These are phyloP conservation scores for Polylopha cassiicola DNA, from an alignment of 2,888 invertebrate species.

Conservation along the genomic window DNA sequence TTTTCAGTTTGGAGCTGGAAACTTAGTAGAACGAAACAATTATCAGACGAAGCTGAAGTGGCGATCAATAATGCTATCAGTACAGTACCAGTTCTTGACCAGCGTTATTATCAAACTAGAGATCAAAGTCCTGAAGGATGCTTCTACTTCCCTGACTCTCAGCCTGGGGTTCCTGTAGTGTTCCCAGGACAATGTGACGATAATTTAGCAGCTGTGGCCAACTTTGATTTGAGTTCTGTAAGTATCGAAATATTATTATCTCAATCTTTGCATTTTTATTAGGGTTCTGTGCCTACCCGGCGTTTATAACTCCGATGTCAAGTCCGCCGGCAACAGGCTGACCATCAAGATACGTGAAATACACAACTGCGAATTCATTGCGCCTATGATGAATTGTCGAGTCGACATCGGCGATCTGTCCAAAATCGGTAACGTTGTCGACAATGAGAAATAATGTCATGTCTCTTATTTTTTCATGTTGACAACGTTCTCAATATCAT, in stretches of 20 bases:
- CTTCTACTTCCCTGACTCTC: constrained; percentile 55
- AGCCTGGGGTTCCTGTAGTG: constrained; percentile 41
- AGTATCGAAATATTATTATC: constrained; percentile 8
- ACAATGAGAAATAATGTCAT: too few relatives aligned
- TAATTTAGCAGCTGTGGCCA: constrained; percentile 33
- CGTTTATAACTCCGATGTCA: too few relatives aligned
- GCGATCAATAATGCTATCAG: constrained; percentile 38
- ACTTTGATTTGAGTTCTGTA: constrained; percentile 40
- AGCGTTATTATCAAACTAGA: constrained; percentile 35
- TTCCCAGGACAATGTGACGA: constrained; percentile 55
- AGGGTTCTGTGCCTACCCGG: too few relatives aligned
- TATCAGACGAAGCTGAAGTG: constrained; percentile 29
- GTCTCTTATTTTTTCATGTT: too few relatives aligned
- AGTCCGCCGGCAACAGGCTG: too few relatives aligned
- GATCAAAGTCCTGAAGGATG: constrained; percentile 49
- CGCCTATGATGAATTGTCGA: too few relatives aligned
- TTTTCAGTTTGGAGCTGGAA: constrained; percentile 57
- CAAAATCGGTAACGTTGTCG: too few relatives aligned
- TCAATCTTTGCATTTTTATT: too few relatives aligned
- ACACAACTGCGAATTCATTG: too few relatives aligned
- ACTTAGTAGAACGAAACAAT: constrained; percentile 44
- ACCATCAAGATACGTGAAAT: too few relatives aligned
- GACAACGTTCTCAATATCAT: too few relatives aligned
- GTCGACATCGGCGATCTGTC: too few relatives aligned
- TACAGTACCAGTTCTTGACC: constrained; percentile 39